Conservation (phyloP, 2,797 vertebrate genomes). For the Galagoides demidoff region DNA sequence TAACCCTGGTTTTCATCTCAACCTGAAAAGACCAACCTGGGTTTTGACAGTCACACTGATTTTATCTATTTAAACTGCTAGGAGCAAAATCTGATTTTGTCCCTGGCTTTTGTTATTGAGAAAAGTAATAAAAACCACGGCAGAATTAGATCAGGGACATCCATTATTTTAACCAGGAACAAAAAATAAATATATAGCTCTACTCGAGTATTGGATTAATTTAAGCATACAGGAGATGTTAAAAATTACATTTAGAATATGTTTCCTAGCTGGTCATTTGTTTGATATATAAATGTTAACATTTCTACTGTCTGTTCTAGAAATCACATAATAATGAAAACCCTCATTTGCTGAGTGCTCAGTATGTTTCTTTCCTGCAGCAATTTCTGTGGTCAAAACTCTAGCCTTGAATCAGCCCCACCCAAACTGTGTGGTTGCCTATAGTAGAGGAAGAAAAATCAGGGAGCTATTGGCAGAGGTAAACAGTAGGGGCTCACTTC, state of each 20-base stretch:
- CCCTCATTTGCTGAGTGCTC: not conserved
- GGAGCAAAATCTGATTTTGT: slow-evolving; percentile 71
- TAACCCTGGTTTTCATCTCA: slow-evolving; percentile 59
- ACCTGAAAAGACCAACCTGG: slow-evolving; percentile 40
- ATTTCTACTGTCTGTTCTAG: not conserved
- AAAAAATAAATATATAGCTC: slow-evolving; percentile 57
- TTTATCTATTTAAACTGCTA: slow-evolving; percentile 62
- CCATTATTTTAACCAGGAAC: slow-evolving; percentile 75
- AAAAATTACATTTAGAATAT: slow-evolving; percentile 53
- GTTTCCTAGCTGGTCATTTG: slow-evolving; percentile 46
- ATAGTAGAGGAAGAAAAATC: not conserved
- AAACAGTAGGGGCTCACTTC: not conserved
- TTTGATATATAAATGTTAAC: slow-evolving; percentile 21
- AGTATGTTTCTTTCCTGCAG: not conserved
- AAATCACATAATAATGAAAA: not conserved
- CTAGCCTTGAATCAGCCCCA: not conserved
- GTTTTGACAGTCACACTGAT: slow-evolving; percentile 54
- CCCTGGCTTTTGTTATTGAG: slow-evolving; percentile 62
- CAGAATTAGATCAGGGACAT: slow-evolving; percentile 63
- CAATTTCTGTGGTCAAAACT: not conserved
- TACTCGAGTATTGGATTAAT: slow-evolving; percentile 38
- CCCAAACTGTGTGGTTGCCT: not conserved
- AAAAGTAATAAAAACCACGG: slow-evolving; percentile 47
- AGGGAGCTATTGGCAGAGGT: not conserved
- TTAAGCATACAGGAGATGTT: slow-evolving; percentile 13